Evolutionary conservation across 2,113 vertebrate genomes (phyloP).

Genomic region (Podarcis raffonei): DNA sequence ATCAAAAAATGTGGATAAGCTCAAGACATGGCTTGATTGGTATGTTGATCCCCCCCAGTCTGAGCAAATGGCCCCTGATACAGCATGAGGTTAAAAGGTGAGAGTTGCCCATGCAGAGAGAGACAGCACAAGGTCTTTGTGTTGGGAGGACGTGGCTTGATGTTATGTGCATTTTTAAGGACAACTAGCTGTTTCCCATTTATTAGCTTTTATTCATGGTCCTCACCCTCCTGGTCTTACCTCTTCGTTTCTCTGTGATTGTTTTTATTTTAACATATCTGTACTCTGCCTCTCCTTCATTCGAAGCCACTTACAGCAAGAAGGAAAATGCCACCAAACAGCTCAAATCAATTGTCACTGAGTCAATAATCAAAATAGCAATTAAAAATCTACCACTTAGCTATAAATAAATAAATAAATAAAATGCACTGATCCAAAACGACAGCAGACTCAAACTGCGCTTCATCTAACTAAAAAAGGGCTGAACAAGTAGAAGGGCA

Average conservation of each 20-base stretch:
- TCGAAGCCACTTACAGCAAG: rapidly evolving
- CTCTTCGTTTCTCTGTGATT: conserved; percentile 6
- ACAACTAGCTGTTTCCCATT: neutral
- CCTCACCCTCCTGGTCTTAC: conserved; percentile 3
- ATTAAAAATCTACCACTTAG: neutral
- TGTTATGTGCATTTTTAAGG: neutral
- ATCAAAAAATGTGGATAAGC: neutral
- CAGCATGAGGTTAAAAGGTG: rapidly evolving
- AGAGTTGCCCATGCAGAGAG: neutral
- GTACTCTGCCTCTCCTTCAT: neutral
- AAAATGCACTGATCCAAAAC: neutral
- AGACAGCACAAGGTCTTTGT: rapidly evolving
- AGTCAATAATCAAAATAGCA: neutral
- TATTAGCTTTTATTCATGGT: neutral
- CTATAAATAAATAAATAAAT: too few species aligned
- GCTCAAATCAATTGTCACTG: neutral
- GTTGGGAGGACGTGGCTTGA: conserved; percentile 29
- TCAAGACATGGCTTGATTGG: neutral
- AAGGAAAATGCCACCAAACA: neutral
- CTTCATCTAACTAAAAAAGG: neutral
- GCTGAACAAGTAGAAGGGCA: neutral
- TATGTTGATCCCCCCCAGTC: rapidly evolving
- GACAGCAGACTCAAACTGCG: neutral
- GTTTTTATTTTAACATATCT: conserved; percentile 19
- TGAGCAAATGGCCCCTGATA: neutral